Percentiles rank a stretch among this genome's conserved stretches.
Conservation (phyloP, 35 echinoderm and acorn worm genomes). For the Ophiothrix spiculata region DNA sequence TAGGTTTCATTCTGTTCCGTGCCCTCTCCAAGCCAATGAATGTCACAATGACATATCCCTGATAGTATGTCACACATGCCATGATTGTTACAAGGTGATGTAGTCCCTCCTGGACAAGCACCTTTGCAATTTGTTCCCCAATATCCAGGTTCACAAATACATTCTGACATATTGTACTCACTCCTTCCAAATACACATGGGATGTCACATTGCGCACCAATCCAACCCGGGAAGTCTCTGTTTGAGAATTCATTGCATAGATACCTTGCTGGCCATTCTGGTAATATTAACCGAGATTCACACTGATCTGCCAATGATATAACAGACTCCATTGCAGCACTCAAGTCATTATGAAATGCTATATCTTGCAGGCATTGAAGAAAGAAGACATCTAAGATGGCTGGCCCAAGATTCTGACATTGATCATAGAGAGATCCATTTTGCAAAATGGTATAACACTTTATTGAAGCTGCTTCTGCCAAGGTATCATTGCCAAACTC, state of each 20-base stretch:
- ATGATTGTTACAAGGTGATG: slow-evolving; percentile 58
- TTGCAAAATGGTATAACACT: slow-evolving; percentile 52
- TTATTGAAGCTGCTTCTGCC: slow-evolving; percentile 19
- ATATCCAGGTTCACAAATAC: slow-evolving; percentile 68
- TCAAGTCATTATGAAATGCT: slow-evolving; percentile 54
- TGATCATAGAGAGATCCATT: slow-evolving; percentile 37
- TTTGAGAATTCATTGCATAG: slow-evolving; percentile 53
- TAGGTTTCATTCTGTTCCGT: not conserved
- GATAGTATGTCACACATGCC: slow-evolving; percentile 52
- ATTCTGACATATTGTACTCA: slow-evolving; percentile 3
- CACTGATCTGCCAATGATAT: slow-evolving; percentile 63
- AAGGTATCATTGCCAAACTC: slow-evolving; percentile 39
- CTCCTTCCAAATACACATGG: slow-evolving; percentile 63
- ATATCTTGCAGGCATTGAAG: slow-evolving; percentile 73
- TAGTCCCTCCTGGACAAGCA: slow-evolving; percentile 60
- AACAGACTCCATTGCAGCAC: slow-evolving; percentile 62
- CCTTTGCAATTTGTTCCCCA: slow-evolving; percentile 51
- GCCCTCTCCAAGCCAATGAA: slow-evolving; percentile 66
- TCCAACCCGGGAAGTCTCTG: slow-evolving; percentile 67
- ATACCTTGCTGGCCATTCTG: slow-evolving; percentile 51
- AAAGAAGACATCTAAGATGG: slow-evolving; percentile 44
- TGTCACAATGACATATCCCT: slow-evolving; percentile 59
- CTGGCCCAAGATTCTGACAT: slow-evolving; percentile 38
- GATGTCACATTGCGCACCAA: slow-evolving; percentile 55
- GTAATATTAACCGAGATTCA: slow-evolving; percentile 12